Percentiles rank a stretch among this genome's conserved stretches.
These are phyloP conservation scores for Drosophila limbata DNA, from an alignment of 2,888 invertebrate genomes.

Conservation along the genomic window DNA sequence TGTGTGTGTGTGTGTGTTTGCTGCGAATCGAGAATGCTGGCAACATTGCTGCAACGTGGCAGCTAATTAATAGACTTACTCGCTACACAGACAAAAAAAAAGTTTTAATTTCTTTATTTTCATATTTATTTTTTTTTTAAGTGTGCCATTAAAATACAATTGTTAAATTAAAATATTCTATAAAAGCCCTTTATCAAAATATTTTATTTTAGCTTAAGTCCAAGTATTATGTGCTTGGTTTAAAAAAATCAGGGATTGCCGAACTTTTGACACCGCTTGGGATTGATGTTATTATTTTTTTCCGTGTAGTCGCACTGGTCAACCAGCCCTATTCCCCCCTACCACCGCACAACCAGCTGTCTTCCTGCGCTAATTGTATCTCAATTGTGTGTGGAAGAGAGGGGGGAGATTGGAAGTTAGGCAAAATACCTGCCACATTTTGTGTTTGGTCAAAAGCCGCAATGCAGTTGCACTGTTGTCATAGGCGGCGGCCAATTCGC, in stretches of 20 bases:
- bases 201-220: too few species aligned
- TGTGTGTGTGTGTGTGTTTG: constrained; percentile 4
- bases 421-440: constrained; percentile 10
- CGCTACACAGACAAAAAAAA: constrained; percentile 13
- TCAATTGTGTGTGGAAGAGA: constrained; percentile 2
- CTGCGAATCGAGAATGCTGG: constrained; percentile 15
- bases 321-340: neutral
- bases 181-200: too few species aligned
- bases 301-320: constrained; percentile 22
- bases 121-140: too few species aligned
- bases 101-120: too few species aligned
- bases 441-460: constrained; percentile 18
- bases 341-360: neutral
- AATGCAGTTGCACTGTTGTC: constrained; percentile 8
- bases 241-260: too few species aligned
- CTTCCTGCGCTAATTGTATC: constrained; percentile 13
- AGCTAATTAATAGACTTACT: constrained; percentile 77
- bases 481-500: constrained; percentile 6
- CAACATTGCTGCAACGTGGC: constrained; percentile 45
- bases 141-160: too few species aligned
- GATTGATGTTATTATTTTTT: too few species aligned
- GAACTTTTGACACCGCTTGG: too few species aligned
- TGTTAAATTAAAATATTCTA: too few species aligned
- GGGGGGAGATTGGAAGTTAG: neutral
- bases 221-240: too few species aligned